Percentiles rank a stretch among this genome's conserved stretches.
Conservation (phyloP, 2,113 vertebrate species). For the Zapus hudsonius region DNA sequence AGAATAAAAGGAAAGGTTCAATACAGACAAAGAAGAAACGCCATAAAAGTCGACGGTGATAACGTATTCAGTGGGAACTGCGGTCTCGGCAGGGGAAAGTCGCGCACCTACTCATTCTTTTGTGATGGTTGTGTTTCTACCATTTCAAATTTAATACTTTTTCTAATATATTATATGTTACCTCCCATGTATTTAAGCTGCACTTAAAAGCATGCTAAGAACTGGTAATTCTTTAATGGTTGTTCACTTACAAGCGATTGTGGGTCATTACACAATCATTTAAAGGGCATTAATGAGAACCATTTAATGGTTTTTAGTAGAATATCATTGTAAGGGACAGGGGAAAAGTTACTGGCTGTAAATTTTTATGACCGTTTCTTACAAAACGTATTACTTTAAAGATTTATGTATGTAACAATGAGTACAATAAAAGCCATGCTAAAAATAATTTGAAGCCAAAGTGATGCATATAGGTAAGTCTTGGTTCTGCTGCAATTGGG, state of each 20-base stretch:
- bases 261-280: constrained; percentile 98
- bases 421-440: constrained; percentile 90
- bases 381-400: constrained; percentile 91
- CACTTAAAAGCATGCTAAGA: constrained; percentile 93
- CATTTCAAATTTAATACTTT: constrained; percentile 87
- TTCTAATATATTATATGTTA: constrained; percentile 88
- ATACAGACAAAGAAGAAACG: constrained; percentile 34
- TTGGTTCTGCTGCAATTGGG: constrained; percentile 74
- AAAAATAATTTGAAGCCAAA: constrained; percentile 92
- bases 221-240: constrained; percentile 96
- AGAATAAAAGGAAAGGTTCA: constrained; percentile 55
- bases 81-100: constrained; percentile 62
- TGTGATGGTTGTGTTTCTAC: constrained; percentile 81
- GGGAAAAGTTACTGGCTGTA: constrained; percentile 93
- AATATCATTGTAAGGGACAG: constrained; percentile 94
- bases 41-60: constrained; percentile 32
- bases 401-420: constrained; percentile 92
- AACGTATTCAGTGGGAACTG: constrained; percentile 10
- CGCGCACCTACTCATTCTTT: constrained; percentile 81
- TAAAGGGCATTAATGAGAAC: constrained; percentile 97
- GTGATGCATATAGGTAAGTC: constrained; percentile 88
- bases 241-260: constrained; percentile 97
- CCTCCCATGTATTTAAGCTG: constrained; percentile 95
- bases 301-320: constrained; percentile 96
- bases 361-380: constrained; percentile 95